phyloP scores from a whole-genome alignment of 2,888 invertebrate genomes.

The Antitype chi region DNA sequence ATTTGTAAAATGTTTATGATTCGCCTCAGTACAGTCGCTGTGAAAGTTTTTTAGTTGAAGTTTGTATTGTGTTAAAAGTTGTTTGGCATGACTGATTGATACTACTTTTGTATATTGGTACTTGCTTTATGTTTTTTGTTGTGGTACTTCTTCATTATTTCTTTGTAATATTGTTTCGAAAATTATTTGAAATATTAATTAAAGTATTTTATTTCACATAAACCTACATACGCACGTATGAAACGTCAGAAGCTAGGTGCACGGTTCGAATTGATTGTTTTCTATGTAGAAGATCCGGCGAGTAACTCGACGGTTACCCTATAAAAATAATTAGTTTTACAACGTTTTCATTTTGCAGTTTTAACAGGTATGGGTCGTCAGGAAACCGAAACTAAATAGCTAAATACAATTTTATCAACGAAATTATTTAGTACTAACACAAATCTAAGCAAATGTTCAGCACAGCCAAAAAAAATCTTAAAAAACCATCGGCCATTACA shows the following conservation, averaged over 20 bases:
- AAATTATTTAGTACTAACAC: background rate
- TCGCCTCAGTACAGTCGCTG: conserved; percentile 34
- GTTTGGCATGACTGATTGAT: conserved; percentile 28
- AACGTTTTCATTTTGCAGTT: no score
- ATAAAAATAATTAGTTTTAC: no score
- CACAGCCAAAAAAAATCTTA: conserved; percentile 9
- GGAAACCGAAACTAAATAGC: background rate
- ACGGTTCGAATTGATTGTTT: no score
- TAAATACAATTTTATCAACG: background rate
- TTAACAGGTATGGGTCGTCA: no score
- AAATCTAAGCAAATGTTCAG: conserved; percentile 9
- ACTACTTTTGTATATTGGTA: conserved; percentile 18
- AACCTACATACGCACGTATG: no score
- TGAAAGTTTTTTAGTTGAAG: conserved; percentile 38
- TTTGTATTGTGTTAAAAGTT: conserved; percentile 55
- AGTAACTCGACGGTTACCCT: no score
- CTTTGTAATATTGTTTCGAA: background rate
- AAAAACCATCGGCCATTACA: conserved; percentile 27
- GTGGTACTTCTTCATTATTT: conserved; percentile 5
- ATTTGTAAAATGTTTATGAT: conserved; percentile 53
- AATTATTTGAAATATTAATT: background rate
- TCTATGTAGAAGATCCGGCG: no score
- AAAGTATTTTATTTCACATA: no score
- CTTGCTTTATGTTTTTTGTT: conserved; percentile 8
- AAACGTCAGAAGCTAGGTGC: no score